These are phyloP conservation scores for Leptinotarsa haldemani DNA, from an alignment of 2,888 invertebrate species.

Conservation along the genomic window DNA sequence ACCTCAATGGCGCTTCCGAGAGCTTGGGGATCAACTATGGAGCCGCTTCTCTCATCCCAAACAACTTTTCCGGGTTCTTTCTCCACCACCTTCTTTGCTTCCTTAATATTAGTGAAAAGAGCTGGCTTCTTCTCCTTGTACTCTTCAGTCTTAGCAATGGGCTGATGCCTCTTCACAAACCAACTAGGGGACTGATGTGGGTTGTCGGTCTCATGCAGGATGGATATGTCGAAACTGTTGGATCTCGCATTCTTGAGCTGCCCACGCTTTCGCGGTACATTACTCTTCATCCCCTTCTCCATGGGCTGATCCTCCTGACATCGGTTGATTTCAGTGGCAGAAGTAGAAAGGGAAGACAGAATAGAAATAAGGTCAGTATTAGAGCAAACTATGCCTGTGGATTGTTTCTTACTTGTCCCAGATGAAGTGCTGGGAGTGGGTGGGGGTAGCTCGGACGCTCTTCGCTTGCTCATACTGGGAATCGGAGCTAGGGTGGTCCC, in stretches of 20 bases:
- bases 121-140: constrained; percentile 46
- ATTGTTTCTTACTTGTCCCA: constrained; percentile 60
- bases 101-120: constrained; percentile 14
- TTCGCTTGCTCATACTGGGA: constrained; percentile 69
- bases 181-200: constrained; percentile 71
- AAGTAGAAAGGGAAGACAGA: constrained; percentile 82
- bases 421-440: constrained; percentile 53
- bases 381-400: constrained; percentile 79
- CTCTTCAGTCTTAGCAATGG: constrained; percentile 61
- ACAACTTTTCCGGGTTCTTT: constrained; percentile 70
- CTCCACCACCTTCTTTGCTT: constrained; percentile 52
- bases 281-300: constrained; percentile 48
- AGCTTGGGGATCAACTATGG: constrained; percentile 83
- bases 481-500: constrained; percentile 73
- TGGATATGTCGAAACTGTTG: constrained; percentile 86
- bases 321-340: constrained; percentile 82
- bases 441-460: constrained; percentile 80
- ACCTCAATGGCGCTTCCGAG: constrained; percentile 88
- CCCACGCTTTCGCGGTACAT: constrained; percentile 67
- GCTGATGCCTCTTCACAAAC: constrained; percentile 84
- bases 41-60: constrained; percentile 82
- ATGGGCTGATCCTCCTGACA: constrained; percentile 67
- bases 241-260: constrained; percentile 78
- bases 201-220: constrained; percentile 68
- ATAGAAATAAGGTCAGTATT: constrained; percentile 85